Conservation (phyloP, 1,140 invertebrate genomes). For the Lasaia peninsularis region DNA sequence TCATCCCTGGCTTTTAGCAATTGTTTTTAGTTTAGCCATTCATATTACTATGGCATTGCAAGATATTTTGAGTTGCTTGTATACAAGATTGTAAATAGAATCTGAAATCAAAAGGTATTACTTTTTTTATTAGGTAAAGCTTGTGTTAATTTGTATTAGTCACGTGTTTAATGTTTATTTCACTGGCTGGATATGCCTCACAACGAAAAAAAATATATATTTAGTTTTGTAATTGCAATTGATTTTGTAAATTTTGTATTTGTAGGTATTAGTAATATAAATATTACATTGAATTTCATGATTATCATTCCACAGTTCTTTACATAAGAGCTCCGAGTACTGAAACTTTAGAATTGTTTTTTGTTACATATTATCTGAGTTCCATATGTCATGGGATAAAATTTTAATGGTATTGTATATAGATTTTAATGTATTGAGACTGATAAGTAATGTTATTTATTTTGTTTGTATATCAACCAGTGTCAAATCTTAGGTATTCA, state of each 20-base stretch:
- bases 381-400: constrained; percentile 52
- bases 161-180: neutral
- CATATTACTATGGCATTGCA: neutral
- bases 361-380: constrained; percentile 34
- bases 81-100: constrained; percentile 2
- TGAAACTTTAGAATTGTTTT: constrained; percentile 22
- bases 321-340: neutral
- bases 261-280: neutral
- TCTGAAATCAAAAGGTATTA: neutral
- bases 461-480: constrained; percentile 64
- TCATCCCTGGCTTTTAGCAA: neutral
- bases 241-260: constrained; percentile 8
- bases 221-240: neutral
- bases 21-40: neutral
- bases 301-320: constrained; percentile 2
- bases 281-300: neutral
- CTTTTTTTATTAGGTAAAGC: neutral
- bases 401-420: constrained; percentile 68
- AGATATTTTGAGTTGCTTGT: constrained; percentile 4
- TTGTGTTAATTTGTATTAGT: neutral
- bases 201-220: constrained; percentile 1
- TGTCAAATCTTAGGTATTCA: constrained; percentile 55
- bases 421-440: constrained; percentile 71
- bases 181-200: neutral
- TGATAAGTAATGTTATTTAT: constrained; percentile 74